These are phyloP conservation scores for Oryzias sinensis DNA, from an alignment of 2,797 vertebrate genomes.

Conservation along the genomic window DNA sequence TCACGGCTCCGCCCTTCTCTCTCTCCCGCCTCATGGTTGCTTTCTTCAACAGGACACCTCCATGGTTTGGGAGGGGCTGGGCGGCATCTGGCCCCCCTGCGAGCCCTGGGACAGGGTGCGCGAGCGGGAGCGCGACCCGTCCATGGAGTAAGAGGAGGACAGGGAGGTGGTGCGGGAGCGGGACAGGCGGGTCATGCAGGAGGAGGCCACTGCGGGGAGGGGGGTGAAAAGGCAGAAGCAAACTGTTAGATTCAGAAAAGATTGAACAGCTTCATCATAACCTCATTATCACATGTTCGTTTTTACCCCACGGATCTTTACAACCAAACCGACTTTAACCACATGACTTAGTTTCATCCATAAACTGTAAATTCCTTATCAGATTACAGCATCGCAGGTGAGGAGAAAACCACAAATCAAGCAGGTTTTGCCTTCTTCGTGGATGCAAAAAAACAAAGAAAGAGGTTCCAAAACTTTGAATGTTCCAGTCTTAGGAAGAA, in stretches of 20 bases:
- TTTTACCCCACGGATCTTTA: too few species aligned
- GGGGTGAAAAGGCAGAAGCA: neutral
- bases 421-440: too few species aligned
- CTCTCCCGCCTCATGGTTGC: too few species aligned
- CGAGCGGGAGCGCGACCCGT: conserved; percentile 86
- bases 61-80: conserved; percentile 63
- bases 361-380: too few species aligned
- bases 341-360: too few species aligned
- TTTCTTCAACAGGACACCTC: too few species aligned
- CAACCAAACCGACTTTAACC: too few species aligned
- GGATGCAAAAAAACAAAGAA: too few species aligned
- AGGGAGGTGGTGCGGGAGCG: conserved; percentile 92
- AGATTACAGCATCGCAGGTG: too few species aligned
- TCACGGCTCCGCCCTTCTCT: conserved; percentile 7
- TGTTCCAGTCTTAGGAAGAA: too few species aligned
- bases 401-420: too few species aligned
- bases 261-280: neutral
- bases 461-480: too few species aligned
- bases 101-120: conserved; percentile 92
- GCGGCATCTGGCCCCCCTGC: conserved; percentile 83
- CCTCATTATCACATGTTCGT: neutral
- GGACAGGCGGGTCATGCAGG: conserved; percentile 92
- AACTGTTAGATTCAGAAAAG: neutral
- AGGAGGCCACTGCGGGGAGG: conserved; percentile 85
- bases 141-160: conserved; percentile 87